Base-by-base conservation (phyloP, 1,140 invertebrate species). In the Papilio aristodemus region DNA sequence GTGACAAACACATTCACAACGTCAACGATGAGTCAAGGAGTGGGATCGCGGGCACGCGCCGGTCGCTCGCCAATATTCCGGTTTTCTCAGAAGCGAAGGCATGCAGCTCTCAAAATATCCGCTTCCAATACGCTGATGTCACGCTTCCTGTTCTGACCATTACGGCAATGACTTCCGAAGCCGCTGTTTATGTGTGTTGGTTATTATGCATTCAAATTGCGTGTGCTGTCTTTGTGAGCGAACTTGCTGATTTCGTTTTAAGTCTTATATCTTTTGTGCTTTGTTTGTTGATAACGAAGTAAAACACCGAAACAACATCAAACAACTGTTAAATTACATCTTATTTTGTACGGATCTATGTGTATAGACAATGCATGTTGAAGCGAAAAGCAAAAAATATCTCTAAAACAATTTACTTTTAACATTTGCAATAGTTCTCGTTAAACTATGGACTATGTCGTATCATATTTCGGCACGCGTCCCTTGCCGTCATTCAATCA, bases 71-170 rank as follows among this genome's bases (percentile, higher is more conserved):
- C 80, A 83, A 85, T 67, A 79, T 83, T 86, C 80, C 84, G 82
- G 82, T 84, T 79, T 83, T 81, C 80, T 75, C 68, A 76, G 81
- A 84, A 82, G 37, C 59, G 67, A 60, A 72, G 76, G 75, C 75
- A 85, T 84, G 73, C 75, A 73, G 62, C 37, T 75, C 80, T 71
- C 36, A 66, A 80, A 80, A 84, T 80, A 77, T 72, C 59, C 77
- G 69, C 22, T 68, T 72, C 69, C 73, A 80, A 74, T 75, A 71
- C 67, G 68, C 57, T 76, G 72, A 79, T 71, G 68, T 80, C 79
- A 80, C 70, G 66, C 32, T 63, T 54, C 75, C 74, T 76, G 60
- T 38, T 71, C 11, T 9, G 22, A 46, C 10, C n/a, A 57, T 69
- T 67, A n/a, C 50, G 67, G 46, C 22, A 46, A 19, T 32, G 22